Evolutionary conservation across 2,797 vertebrate species (phyloP).

Genomic region (Margarornis squamiger): DNA sequence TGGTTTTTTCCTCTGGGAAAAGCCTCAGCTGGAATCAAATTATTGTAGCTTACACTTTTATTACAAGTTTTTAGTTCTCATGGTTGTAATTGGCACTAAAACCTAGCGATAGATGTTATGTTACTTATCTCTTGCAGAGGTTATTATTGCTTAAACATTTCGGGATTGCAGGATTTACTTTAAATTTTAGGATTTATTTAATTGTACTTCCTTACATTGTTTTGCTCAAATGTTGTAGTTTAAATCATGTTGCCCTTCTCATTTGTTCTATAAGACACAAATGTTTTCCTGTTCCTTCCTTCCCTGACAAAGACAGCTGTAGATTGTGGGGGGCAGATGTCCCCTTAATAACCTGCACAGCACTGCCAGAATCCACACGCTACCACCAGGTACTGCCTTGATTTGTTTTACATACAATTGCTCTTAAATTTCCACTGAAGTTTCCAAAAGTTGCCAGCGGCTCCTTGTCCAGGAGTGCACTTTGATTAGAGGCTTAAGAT

Average conservation of each 20-base stretch:
- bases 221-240: not conserved
- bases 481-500: not conserved
- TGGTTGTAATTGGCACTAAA: not conserved
- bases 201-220: not conserved
- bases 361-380: not conserved
- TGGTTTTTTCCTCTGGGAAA: not conserved
- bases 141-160: not conserved
- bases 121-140: not conserved
- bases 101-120: not conserved
- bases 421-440: not conserved
- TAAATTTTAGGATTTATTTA: not conserved
- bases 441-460: not conserved
- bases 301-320: not conserved
- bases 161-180: not conserved
- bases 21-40: not conserved
- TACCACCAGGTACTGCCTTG: not conserved
- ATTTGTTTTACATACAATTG: not conserved
- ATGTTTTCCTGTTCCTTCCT: not conserved
- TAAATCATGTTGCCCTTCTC: not conserved
- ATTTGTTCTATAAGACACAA: not conserved
- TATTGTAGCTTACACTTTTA: not conserved
- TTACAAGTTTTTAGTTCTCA: not conserved
- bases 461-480: not conserved
- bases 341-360: not conserved
- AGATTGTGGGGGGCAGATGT: not conserved